Percentiles rank a stretch among this genome's conserved stretches.
phyloP scores from a whole-genome alignment of 2,113 vertebrate genomes.

The Verasper variegatus region DNA sequence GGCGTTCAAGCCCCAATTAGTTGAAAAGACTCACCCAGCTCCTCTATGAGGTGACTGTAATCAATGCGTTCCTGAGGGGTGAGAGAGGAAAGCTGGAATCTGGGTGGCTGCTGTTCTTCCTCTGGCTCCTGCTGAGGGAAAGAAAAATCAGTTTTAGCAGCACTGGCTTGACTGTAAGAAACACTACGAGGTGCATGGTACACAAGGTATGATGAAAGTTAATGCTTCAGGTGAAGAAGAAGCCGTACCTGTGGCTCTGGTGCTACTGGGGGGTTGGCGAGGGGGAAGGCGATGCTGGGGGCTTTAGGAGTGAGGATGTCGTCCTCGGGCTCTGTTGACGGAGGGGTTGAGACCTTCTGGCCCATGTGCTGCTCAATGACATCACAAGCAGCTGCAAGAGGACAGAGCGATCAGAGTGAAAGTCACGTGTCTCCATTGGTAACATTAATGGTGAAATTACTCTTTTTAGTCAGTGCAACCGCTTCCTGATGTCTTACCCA shows the following conservation, averaged over 20 bases:
- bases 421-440: not conserved
- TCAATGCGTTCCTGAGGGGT: conserved; percentile 96
- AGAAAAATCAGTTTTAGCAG: not conserved
- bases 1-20: conserved; percentile 17
- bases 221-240: not conserved
- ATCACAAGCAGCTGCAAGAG: conserved; percentile 82
- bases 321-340: conserved; percentile 64
- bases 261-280: conserved; percentile 87
- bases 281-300: conserved; percentile 89
- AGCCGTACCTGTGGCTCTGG: conserved; percentile 81
- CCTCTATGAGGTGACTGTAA: conserved; percentile 96
- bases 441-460: not conserved
- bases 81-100: conserved; percentile 96
- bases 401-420: not conserved
- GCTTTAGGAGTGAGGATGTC: conserved; percentile 86
- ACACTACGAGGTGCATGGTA: not conserved
- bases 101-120: conserved; percentile 76
- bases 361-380: conserved; percentile 72
- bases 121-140: conserved; percentile 62
- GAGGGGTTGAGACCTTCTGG: conserved; percentile 54
- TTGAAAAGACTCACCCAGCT: conserved; percentile 86
- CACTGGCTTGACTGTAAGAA: not conserved
- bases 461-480: too few relatives aligned
- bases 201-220: not conserved
- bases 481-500: conserved; percentile 80